Conservation (phyloP, 2,113 vertebrate genomes). For the Nothobranchius furzeri region DNA sequence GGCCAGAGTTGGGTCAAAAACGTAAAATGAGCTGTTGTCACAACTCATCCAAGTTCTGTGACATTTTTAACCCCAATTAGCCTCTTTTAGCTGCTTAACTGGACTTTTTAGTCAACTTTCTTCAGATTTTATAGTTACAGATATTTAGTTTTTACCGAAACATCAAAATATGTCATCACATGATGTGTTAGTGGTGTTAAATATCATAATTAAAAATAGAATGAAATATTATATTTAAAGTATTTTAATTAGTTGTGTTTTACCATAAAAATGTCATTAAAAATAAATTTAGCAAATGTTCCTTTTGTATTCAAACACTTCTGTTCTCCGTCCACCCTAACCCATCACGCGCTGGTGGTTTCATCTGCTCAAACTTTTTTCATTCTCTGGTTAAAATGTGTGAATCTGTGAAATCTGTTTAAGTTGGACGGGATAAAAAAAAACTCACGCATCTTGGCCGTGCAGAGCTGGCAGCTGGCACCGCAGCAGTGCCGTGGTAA, state of each 20-base stretch:
- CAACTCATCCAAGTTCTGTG: not conserved
- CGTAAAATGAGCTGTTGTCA: too few relatives aligned
- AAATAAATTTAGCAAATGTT: not conserved
- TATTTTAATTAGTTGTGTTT: not conserved
- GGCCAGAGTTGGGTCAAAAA: not conserved
- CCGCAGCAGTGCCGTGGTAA: conserved; percentile 19
- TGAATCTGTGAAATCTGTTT: conserved; percentile 37
- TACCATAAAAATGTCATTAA: not conserved
- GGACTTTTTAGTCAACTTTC: not conserved
- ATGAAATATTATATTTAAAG: not conserved
- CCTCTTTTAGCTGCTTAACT: not conserved
- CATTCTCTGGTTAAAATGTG: conserved; percentile 14
- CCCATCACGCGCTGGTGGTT: not conserved
- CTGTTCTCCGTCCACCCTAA: not conserved
- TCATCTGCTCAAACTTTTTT: not conserved
- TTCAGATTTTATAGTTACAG: not conserved
- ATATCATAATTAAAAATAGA: too few relatives aligned
- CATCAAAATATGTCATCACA: too few relatives aligned
- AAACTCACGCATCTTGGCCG: conserved; percentile 1
- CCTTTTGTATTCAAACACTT: too few relatives aligned
- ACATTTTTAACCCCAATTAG: not conserved
- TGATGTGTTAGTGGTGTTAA: too few relatives aligned
- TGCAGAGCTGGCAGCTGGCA: conserved; percentile 4
- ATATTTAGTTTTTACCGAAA: not conserved
- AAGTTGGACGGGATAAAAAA: conserved; percentile 7